A percentile compares a stretch with the other conserved stretches of the same genome.
phyloP scores from a whole-genome alignment of 2,888 invertebrate genomes.

The Platypus cylindrus region DNA sequence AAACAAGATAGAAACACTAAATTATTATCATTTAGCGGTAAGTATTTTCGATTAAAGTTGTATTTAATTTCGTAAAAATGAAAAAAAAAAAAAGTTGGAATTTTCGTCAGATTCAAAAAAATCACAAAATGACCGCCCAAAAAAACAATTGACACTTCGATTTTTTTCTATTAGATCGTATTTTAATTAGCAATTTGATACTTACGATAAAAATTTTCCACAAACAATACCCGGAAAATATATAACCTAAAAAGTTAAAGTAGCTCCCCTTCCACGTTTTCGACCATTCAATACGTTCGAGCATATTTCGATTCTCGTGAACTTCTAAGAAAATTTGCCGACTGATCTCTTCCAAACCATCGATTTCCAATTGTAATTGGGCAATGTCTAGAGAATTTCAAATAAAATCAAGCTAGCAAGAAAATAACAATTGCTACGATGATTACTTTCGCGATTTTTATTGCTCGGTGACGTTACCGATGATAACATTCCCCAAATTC shows the following conservation, averaged over 20 bases:
- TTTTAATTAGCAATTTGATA: constrained; percentile 18
- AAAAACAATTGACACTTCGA: too few relatives aligned
- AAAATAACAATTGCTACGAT: constrained; percentile 2
- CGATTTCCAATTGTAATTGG: constrained; percentile 73
- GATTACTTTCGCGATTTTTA: constrained; percentile 49
- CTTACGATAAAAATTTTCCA: constrained; percentile 99
- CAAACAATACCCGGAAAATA: constrained; percentile 94
- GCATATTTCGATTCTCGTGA: constrained; percentile 81
- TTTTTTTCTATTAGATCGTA: too few relatives aligned
- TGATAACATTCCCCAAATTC: constrained; percentile 66
- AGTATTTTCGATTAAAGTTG: too few relatives aligned
- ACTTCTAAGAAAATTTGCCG: constrained; percentile 93
- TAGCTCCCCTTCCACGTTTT: constrained; percentile 95
- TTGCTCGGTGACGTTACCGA: constrained; percentile 35
- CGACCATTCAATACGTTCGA: constrained; percentile 89
- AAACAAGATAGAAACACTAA: too few relatives aligned
- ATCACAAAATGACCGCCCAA: too few relatives aligned
- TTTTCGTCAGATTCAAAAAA: too few relatives aligned
- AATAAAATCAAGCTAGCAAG: neutral
- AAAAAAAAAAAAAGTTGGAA: too few relatives aligned
- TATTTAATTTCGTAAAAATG: too few relatives aligned
- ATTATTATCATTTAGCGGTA: too few relatives aligned
- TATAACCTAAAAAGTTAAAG: constrained; percentile 95
- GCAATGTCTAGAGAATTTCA: constrained; percentile 50
- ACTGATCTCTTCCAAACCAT: constrained; percentile 81